Evolutionary conservation across 2,888 invertebrate genomes (phyloP), one percentile per base, ranked within the genome.

Genomic region (Pharmacophagus antenor): DNA sequence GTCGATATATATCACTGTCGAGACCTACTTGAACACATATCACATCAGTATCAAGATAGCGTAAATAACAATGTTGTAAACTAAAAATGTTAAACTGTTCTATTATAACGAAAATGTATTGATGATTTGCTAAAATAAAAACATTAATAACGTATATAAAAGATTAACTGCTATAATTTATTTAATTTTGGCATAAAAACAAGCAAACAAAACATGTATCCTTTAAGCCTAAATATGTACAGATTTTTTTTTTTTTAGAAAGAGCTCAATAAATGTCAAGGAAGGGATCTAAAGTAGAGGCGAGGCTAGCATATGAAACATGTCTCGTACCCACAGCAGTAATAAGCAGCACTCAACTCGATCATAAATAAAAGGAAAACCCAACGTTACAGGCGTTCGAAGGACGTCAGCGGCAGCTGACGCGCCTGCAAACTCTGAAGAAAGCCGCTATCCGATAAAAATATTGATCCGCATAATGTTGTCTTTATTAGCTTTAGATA

Each of bases 301-400:
- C 76, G 80, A 77, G 77, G 72, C 73, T 71, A 70, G 77, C 78
- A 81, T 82, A 82, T 85, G 80, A 83, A 84, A 80, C 82, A 82
- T 80, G 77, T 81, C 77, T 72, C 74, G 72, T 71, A 71, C 76
- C 77, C 78, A 68, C 77, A 82, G 74, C 75, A 75, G 84, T 82
- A 87, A 85, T 87, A 86, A 85, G 84, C 80, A 79, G 75, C 79
- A 80, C 79, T 85, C 82, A 84, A 85, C 80, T 82, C 73, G 79
- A 77, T 81, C 84, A 84, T 87, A 87, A 88, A 88, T 88, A 88
- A 88, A 85, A 83, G 77, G 80, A 76, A 72, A 62, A 79, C 71
- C 71, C 67, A 76, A 77, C 79, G 80, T 81, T 80, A 83, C 79
- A 79, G 80, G 72, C 79, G 73, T 76, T 80, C 74, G 76, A 73